Evolutionary conservation across 1,140 invertebrate genomes (phyloP), one percentile per base, ranked within the genome.

Genomic region (Zaprionus tsacasi): DNA sequence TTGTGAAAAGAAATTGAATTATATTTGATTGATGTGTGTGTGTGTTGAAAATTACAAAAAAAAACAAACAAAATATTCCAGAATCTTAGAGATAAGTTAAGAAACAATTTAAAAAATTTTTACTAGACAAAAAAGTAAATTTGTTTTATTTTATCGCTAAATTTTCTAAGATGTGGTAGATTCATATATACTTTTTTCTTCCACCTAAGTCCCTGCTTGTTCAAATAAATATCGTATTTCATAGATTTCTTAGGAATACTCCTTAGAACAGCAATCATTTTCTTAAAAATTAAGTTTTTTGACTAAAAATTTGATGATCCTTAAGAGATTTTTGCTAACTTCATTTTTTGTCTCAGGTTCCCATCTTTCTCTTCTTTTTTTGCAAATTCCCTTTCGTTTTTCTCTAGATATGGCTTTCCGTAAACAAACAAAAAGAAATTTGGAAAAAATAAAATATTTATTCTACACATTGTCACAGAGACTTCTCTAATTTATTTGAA

Each of bases 401-500:
- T 25, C 17, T 50, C 17, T 50, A 25, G 11, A 50, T 48, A 48
- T 50, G 1, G 12, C 1, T 25, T 50, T 50, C 45, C 11, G 8
- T 10, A 50, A 50, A 13, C 17, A 50, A 25, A 21, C 17, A 50
- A 50, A 3, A 25, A 50, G 17, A 21, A 3, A 50, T 12, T 50
- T 50, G 17, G 17, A 21, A 25, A 8, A 43, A 15, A 15, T 43
- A 43, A 8, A 43, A 45, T 15, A 15, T 35, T 40, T 12, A 21
- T 50, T 25, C 17, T 21, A 17, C 17, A 6, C 25, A 21, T 50
- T 25, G 45, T 21, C 17, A 15, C 45, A 48, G 45, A 48, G 45
- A 50, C 45, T 50, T 50, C 11, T 25, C 15, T 50, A 21, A 65
- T n/a, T 40, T 55, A 40, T 65, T 27, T 65, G 36, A 65, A 64